Evolutionary conservation across 2,113 vertebrate species (phyloP).

Genomic region (Blennius ocellaris): DNA sequence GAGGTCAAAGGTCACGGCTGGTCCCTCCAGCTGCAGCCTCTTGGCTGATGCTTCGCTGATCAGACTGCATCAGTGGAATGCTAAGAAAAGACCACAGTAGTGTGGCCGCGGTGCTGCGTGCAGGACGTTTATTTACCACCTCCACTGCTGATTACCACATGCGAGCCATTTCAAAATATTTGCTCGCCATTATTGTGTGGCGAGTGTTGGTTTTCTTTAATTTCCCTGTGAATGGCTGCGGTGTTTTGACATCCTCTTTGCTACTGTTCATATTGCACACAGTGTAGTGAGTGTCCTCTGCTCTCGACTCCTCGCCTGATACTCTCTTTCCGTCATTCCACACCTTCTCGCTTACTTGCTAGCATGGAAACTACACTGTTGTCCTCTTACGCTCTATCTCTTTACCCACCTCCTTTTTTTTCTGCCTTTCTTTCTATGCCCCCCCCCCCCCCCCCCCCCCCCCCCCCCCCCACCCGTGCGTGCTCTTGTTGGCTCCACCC

Average conservation of each 20-base stretch:
- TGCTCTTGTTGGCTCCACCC: constrained; percentile 10
- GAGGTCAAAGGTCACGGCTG: constrained; percentile 71
- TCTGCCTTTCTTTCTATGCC: not conserved
- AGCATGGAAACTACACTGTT: constrained; percentile 32
- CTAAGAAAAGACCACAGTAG: constrained; percentile 66
- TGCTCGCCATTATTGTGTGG: constrained; percentile 14
- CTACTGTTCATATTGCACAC: constrained; percentile 39
- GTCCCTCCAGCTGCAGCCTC: constrained; percentile 62
- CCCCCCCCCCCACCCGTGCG: not conserved
- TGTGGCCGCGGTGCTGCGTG: constrained; percentile 26
- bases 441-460: not conserved
- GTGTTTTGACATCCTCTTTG: constrained; percentile 6
- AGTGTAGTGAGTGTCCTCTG: constrained; percentile 28
- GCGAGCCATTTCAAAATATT: too few relatives aligned
- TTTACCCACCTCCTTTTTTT: not conserved
- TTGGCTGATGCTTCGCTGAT: constrained; percentile 68
- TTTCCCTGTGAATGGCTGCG: constrained; percentile 10
- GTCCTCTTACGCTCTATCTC: not conserved
- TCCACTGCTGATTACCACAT: constrained; percentile 3
- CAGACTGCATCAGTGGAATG: constrained; percentile 74
- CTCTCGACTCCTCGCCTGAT: constrained; percentile 14
- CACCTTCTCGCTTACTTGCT: constrained; percentile 42
- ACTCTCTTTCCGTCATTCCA: constrained; percentile 40
- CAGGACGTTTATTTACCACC: constrained; percentile 35
- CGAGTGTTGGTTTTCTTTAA: constrained; percentile 11